Base-by-base conservation (phyloP, 2,797 vertebrate genomes). In the Phrynocephalus forsythii region DNA sequence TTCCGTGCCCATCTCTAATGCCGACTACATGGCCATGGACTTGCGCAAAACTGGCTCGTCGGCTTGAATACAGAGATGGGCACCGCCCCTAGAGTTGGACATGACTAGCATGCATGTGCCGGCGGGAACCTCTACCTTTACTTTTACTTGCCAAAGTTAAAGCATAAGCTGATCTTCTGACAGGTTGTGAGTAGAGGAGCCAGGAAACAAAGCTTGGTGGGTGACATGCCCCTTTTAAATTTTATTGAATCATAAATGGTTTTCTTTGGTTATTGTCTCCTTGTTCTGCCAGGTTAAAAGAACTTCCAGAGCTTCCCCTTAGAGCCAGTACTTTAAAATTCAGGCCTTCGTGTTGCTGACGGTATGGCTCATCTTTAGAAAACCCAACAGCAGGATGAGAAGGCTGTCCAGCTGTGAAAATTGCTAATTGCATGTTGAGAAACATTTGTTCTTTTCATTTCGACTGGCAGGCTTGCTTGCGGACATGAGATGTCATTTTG, bases 381-480 rank as follows among this genome's bases (percentile, higher is more conserved):
- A 84, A 71, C 85, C 80, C 11, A 56, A n/a, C 89, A 92, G 86
- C 91, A 92, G 90, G 66, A 76, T 82, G 85, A 88, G 85, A 92
- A 76, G 69, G 60, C 0, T 22, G 83, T 92, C 89, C 84, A 66
- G 0, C 28, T 86, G 10, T 0, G 0, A 68, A 86, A 92, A 52
- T 82, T 75, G 66, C 86, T 87, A 76, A 83, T 88, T 38, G 6
- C 0, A 0, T 82, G 52, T 88, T 82, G 15, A 78, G 50, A 91
- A 90, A 69, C 79, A 82, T 75, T 82, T 86, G 87, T 91, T 85
- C n/a, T 75, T 93, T 94, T 93, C 92, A 91, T 83, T 88, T 86
- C 33, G 94, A 89, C 72, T 10, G 85, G 82, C 69, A 86, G 80
- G 48, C 89, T 75, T 89, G 24, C 63, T 63, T 52, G 26, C 86